Conservation (phyloP, 2,113 vertebrate genomes). For the Bufo bufo region DNA sequence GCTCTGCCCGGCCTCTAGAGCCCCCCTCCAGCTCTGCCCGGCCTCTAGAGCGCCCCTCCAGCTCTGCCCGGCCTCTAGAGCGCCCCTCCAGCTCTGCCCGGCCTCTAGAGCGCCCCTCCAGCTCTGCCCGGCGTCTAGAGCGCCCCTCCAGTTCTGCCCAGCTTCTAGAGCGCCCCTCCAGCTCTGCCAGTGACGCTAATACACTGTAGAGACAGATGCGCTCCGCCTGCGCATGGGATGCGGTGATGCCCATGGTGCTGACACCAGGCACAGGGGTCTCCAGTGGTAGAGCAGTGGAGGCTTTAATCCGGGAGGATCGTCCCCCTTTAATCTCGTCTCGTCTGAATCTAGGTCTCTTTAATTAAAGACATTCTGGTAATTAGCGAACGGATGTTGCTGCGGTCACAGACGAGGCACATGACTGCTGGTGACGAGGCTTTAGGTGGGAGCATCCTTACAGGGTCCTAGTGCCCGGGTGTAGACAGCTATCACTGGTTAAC, state of each 20-base stretch:
- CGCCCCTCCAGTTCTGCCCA: no score
- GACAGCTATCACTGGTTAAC: not conserved
- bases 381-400: slow-evolving; percentile 2
- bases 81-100: no score
- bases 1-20: no score
- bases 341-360: slow-evolving; percentile 31
- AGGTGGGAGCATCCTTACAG: not conserved
- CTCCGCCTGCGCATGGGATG: no score
- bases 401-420: not conserved
- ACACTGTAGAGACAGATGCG: no score
- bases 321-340: slow-evolving; percentile 12
- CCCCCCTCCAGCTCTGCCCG: no score
- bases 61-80: no score
- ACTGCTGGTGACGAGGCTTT: not conserved
- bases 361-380: slow-evolving; percentile 44
- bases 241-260: not conserved
- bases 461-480: not conserved
- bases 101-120: no score
- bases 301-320: not conserved
- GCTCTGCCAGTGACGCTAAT: no score
- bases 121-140: no score
- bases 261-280: not conserved
- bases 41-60: no score
- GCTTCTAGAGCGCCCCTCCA: no score
- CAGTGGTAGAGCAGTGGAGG: not conserved